These are phyloP conservation scores for Hyaena hyaena DNA, from an alignment of 2,113 vertebrate genomes.

Conservation along the genomic window DNA sequence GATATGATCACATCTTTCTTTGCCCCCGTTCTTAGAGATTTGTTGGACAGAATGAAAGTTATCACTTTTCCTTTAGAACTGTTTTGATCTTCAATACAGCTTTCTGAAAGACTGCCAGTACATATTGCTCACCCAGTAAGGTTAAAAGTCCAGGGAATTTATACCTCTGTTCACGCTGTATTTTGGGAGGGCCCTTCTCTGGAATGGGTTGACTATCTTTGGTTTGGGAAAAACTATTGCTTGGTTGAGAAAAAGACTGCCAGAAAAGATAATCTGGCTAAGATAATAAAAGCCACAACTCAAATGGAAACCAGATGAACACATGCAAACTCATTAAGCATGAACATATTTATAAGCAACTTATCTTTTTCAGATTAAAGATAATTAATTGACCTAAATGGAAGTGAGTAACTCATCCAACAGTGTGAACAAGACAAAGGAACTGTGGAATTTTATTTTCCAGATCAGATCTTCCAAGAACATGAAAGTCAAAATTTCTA, in stretches of 20 bases:
- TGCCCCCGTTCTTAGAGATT: neutral
- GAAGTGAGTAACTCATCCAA: neutral
- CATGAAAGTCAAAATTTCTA: neutral
- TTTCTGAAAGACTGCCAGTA: neutral
- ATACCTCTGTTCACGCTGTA: neutral
- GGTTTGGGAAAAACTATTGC: neutral
- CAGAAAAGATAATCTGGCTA: neutral
- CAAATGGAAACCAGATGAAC: conserved; percentile 10
- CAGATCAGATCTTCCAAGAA: neutral
- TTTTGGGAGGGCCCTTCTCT: neutral
- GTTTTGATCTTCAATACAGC: neutral
- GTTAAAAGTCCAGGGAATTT: neutral
- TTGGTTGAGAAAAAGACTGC: neutral
- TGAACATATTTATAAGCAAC: neutral
- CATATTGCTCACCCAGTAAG: neutral
- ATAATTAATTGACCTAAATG: neutral
- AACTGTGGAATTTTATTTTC: neutral
- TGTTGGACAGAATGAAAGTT: neutral
- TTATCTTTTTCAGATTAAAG: neutral
- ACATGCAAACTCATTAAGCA: neutral
- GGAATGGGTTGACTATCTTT: neutral
- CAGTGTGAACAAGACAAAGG: neutral
- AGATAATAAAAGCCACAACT: neutral
- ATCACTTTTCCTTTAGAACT: neutral
- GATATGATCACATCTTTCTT: neutral